Base-by-base conservation (phyloP, 2,888 invertebrate genomes). In the Eledone cirrhosa region DNA sequence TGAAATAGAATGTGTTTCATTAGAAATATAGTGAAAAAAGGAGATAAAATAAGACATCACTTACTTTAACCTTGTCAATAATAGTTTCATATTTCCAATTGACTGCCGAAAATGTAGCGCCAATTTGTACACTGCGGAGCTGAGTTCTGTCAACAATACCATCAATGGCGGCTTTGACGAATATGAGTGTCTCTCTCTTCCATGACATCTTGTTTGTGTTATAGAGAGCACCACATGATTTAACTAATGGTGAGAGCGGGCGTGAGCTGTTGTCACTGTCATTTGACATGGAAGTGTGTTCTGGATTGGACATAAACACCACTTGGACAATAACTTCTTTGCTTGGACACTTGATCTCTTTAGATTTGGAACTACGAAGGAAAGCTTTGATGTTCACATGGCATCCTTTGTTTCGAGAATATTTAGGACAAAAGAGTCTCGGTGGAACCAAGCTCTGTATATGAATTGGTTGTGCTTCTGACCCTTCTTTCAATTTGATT, bases 131-230 rank as follows among this genome's bases (percentile, higher is more conserved):
- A 19, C 79, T 80, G 29, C 83, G 78, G 63, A 77, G 79, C 78
- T 85, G 83, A 63, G 83, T 81, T 22, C 80, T 81, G 72, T 85
- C 85, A 48, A 81, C 80, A 16, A 85, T 75, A 22, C 78, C 77
- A 77, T 86, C 86, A 48, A 84, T 78, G n/a, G 82, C 82, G 19
- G 83, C 85, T 67, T 83, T 82, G 33, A 86, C 80, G 5, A 48
- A 31, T 27, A 85, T 41, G 3, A 16, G 59, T 14, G 80, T 78
- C 31, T 11, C 41, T 19, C 29, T 8, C 29, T 31, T 33, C 72
- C 72, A 72, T 16, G 31, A 41, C 33, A 72, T 33, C 2, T 22
- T 22, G 11, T 72, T 72, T n/a, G 72, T 31, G 11, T n/a, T 33
- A 22, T n/a, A n/a, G 22, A 41, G 13, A 11, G 41, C 33, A 2